Base-by-base conservation (phyloP, 1,140 invertebrate species). In the Sinella curviseta region DNA sequence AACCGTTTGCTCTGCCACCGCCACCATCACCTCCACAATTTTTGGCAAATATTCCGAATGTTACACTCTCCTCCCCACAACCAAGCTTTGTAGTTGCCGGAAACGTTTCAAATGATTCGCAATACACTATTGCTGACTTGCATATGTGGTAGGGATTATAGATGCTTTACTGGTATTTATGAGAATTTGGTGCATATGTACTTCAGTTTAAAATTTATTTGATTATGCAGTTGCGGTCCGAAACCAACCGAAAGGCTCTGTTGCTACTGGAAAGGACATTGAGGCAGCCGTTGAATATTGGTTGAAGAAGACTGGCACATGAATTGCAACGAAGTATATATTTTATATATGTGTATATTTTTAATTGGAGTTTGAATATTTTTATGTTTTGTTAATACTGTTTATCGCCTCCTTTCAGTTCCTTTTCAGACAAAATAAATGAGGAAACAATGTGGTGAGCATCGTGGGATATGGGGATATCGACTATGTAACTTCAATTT, bases 121-220 rank as follows among this genome's bases (percentile, higher is more conserved):
- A 30, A 70, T 14, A 31, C 26, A 17, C 1, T 14, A 14, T 14
- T 70, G 1, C 4, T 70, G 26, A 12, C 2, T 70, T 70, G 65
- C n/a, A 33, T 70, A 31, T 70, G 65, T 70, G 65, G 65, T 70
- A 60, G 20, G 39, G 20, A 48, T 48, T 48, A 48, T 48, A 20
- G 20, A 48, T 12, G 20, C 39, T 8, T 20, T 48, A 48, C 39
- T 48, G 8, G 39, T 12, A 48, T 12, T 20, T 12, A 48, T 20
- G 20, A 8, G 20, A 48, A 12, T 48, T 12, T 12, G 39, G 8
- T 12, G 20, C 39, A 12, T 48, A 48, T 48, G n/a, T n/a, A n/a
- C 39, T 20, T 48, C 20, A 20, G 8, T 48, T 20, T 8, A 26
- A 65, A 17, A 8, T 65, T 16, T 16, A 8, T 26, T 65, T 65